Base-by-base conservation (phyloP, 92 coral and sea anemone species). In the Parazoanthus darwini region DNA sequence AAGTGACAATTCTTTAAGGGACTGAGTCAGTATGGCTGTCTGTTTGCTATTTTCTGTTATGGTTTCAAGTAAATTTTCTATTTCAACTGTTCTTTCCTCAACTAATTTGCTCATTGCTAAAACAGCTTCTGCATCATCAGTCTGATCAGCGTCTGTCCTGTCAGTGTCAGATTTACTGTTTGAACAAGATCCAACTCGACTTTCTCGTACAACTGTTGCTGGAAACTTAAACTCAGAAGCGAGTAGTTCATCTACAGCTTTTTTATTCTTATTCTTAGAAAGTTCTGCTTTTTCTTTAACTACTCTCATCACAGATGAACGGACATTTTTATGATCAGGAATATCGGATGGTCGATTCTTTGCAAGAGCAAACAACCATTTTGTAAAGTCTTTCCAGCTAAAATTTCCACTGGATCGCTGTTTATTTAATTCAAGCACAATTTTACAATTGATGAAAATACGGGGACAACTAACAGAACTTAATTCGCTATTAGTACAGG, bases 401-500 rank as follows among this genome's bases (percentile, higher is more conserved):
- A 8, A 82, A 82, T 56, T 39, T 8, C 86, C 66, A 83, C 26
- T 6, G 46, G 14, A 68, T 83, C 86, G 5, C 42, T 83, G 43
- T 8, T 67, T 78, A 70, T 83, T 83, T 83, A 83, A 23, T 66
- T 83, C 77, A 83, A 83, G 65, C 70, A 83, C 7, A 83, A 83
- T 16, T 83, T 67, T 83, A 67, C 70, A 68, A 44, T 78, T 68
- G 70, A 83, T 46, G 70, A 83, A 83, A 43, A 83, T 66, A 83
- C 86, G 66, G 70, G 65, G 65, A 15, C 65, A 82, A 20, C 46
- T 8, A 82, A 38, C 37, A 83, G 78, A 83, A 39, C n/a, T 26
- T 83, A 83, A 35, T 33, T 83, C 78, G 38, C 86, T 83, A 82
- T 82, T 66, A 3, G 86, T 68, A 82, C 37, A 82, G 50, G 86